Evolutionary conservation across 35 echinoderm and acorn worm genomes (phyloP).

Genomic region (Apostichopus parvimensis): DNA sequence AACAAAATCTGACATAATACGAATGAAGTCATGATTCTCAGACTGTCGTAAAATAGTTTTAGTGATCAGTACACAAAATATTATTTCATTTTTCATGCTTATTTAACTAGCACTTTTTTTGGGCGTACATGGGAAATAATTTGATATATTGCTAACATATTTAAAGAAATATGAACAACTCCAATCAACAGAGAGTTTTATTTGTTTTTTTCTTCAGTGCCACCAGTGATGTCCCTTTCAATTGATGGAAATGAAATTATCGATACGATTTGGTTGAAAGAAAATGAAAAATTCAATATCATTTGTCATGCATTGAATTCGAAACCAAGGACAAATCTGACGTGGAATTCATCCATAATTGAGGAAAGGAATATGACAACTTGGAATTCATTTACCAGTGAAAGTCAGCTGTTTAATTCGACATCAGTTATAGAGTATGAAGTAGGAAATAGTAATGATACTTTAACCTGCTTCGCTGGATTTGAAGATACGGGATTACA

Average conservation of each 20-base stretch:
- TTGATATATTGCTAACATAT: no score
- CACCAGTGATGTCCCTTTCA: background rate
- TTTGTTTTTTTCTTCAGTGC: background rate
- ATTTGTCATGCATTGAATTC: background rate
- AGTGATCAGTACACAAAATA: no score
- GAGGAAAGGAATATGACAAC: background rate
- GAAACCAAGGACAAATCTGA: background rate
- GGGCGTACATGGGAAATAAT: no score
- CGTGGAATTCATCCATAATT: background rate
- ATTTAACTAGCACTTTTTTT: no score
- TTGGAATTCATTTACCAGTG: background rate
- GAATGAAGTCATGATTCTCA: no score
- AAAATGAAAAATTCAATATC: background rate
- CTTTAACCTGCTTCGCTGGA: background rate
- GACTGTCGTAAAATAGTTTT: no score
- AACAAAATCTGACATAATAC: no score
- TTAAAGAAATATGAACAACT: no score
- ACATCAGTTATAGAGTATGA: background rate
- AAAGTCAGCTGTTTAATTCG: conserved; percentile 1
- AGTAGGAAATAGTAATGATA: background rate
- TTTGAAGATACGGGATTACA: background rate
- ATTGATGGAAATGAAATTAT: background rate
- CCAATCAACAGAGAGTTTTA: no score
- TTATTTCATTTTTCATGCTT: no score
- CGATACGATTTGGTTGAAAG: background rate